Base-by-base conservation (phyloP, 2,888 invertebrate genomes). In the Drosophila limbata region DNA sequence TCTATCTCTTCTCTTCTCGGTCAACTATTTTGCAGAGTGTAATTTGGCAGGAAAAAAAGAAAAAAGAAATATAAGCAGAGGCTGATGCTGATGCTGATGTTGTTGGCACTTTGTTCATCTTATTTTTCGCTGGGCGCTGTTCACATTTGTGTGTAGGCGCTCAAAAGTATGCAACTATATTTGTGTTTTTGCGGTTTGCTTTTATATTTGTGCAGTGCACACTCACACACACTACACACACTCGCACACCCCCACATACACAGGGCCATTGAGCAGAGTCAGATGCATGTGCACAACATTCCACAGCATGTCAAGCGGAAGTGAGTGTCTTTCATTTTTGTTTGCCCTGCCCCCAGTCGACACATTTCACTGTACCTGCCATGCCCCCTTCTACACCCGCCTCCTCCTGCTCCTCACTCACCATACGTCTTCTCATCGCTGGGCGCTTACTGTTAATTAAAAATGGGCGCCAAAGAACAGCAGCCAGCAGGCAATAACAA, bases 291-390 rank as follows among this genome's bases (percentile, higher is more conserved):
- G 71, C 65, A 70, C 66, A 84, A 80, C 84, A 84, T 84, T 87
- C 87, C 78, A 68, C 73, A 80, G 48, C 88, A 89, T 85, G 85
- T 85, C 89, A 88, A 89, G 85, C 85, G 88, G 85, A 85, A 88
- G 88, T 79, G 89, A 89, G 85, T 85, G 85, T 85, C 85, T 85
- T 85, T 85, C 88, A 85, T 84, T 85, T 89, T 87, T 79, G 89
- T 89, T 87, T 89, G 72, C 72, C 70, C 76, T 61, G 78, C 68
- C 70, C 66, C 75, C 64, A 64, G 76, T 61, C 47, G 52, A 45
- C 73, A 52, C 47, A 73, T 59, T 57, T 63, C 21, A 48, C 52
- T 37, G 73, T 71, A 69, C 52, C 65, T 77, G 50, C 48, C 69
- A 28, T 35, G 31, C 52, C 61, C 25, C 48, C 8, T 4, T 21